These are phyloP conservation scores for Falco biarmicus DNA, from an alignment of 2,797 vertebrate genomes.

Conservation along the genomic window DNA sequence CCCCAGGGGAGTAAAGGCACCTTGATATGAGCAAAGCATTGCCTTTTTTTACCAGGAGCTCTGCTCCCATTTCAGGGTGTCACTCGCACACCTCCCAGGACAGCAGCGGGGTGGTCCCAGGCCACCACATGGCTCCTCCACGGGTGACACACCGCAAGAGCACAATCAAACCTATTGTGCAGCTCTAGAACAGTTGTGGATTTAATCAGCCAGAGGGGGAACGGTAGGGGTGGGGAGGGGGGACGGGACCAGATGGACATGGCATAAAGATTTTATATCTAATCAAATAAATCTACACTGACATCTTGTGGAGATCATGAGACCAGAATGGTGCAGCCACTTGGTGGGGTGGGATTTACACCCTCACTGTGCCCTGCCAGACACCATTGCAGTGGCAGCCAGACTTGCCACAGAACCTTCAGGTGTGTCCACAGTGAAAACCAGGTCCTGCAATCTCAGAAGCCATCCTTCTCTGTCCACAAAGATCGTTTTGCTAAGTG, in stretches of 20 bases:
- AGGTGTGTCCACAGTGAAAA: background rate
- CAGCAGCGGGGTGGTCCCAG: too few relatives aligned
- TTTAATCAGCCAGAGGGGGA: background rate
- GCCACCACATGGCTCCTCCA: background rate
- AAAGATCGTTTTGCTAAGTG: background rate
- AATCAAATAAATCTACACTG: conserved; percentile 66
- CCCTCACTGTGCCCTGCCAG: rapidly evolving
- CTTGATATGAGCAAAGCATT: rapidly evolving
- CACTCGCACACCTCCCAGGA: background rate
- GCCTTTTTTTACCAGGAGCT: background rate
- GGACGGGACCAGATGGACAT: background rate
- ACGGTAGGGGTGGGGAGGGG: too few relatives aligned
- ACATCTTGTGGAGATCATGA: conserved; percentile 70
- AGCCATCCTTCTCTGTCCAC: background rate
- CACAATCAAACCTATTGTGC: conserved; percentile 55
- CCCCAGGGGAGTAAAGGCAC: background rate
- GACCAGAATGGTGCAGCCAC: background rate
- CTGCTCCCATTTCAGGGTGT: background rate
- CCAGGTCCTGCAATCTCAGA: background rate
- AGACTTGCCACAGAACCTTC: background rate
- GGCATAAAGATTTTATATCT: background rate
- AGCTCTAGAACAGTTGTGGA: background rate
- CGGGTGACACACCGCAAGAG: background rate
- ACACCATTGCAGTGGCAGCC: rapidly evolving
- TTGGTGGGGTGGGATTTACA: background rate